Base-by-base conservation (phyloP, 2,113 vertebrate genomes). In the Xenopus borealis region DNA sequence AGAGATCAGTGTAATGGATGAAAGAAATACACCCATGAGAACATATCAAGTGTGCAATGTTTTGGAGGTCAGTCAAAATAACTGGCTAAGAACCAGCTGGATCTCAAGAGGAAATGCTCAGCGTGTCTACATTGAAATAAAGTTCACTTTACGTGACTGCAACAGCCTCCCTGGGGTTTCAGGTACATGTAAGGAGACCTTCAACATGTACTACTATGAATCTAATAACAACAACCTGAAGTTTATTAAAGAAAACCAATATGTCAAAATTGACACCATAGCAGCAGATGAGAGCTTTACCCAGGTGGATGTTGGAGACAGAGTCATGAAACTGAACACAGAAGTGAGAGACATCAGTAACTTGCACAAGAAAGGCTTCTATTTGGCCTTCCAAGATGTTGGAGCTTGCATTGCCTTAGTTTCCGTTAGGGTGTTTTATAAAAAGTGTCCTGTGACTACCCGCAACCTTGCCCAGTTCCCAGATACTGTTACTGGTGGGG, bases 31-130 rank as follows among this genome's bases (percentile, higher is more conserved):
- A 0, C 91, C 92, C 2, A 94, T 95, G 45, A 86, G 95, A 78
- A 96, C 89, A 3, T 95, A 94, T 2, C 88, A 95, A 84, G 93
- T 96, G 81, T 95, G 94, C 16, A 82, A 85, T 0, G 7, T 87
- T 52, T 66, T 79, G 19, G 89, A 89, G 20, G 79, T 81, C 17
- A 89, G 90, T 74, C 82, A 82, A 82, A 93, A 91, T 78, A 91
- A 95, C 71, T 96, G 95, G 94, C 88, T 96, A 52, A 93, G 94
- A 58, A 95, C 92, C 0, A 89, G 91, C 72, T 94, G 92, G 81
- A 93, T 95, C 0, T 88, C 83, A 0, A 82, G 94, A 2, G 86
- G 83, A 0, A 90, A 91, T 90, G 92, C 92, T 8, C 92, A 92
- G 72, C 89, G 92, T 0, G 88, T 94, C 80, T 91, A 93, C 84